Base-by-base conservation (phyloP, 2,888 invertebrate genomes). In the Trichopoda pennipes region DNA sequence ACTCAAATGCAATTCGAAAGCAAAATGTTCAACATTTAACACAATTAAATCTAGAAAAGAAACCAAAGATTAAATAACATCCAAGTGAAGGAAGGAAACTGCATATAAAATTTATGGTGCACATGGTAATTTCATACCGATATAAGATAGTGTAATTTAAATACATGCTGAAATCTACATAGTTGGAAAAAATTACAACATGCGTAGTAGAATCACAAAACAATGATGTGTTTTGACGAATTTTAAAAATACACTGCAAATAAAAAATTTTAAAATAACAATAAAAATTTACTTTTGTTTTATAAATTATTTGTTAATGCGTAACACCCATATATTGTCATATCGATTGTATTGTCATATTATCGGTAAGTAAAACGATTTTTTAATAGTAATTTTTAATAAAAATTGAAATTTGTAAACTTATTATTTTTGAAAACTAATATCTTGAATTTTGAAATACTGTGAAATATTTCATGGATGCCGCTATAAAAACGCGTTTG, bases 81-180 rank as follows among this genome's bases (percentile, higher is more conserved):
- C 53, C 63, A 69, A 16, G 16, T 7, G 14, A 63, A 77, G 69
- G n/a, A 63, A 77, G 69, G 61, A 77, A 77, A 55, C 55, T 77
- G 76, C 76, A 77, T 77, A 77, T 51, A 53, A 69, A 77, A 77
- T 77, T 61, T 55, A 63, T 77, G 69, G 55, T 77, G 76, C 69
- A 77, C 69, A 77, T 77, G 69, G 47, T 61, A 77, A 77, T 77
- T 77, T 77, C 8, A 32, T 32, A 12, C 23, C n/a, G 35, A 44
- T 4, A 21, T 19, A 76, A 60, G 19, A 64, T 44, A 76, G 35
- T 47, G 6, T 28, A 12, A 47, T 77, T 77, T 69, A 77, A 77
- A 77, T 69, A 63, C 68, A 77, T 77, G 69, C 61, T 69, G 61
- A 77, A 23, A 44, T 68, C 42, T 58, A 42, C 42, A 21, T 58